Conservation (phyloP, 1,140 invertebrate species). For the Hypsibius dujardini region DNA sequence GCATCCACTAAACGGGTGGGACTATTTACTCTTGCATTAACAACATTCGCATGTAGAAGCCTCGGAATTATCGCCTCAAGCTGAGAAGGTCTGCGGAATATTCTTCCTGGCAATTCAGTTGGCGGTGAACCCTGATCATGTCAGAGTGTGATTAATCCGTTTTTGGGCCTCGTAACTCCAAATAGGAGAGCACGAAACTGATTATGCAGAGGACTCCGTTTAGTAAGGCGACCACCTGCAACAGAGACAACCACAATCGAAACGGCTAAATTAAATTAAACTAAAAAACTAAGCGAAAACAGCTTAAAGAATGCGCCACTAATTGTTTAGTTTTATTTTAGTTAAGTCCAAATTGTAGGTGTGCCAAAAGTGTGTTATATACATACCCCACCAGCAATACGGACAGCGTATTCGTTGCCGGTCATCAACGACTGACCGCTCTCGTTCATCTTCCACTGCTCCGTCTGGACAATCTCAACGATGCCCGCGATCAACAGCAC, state of each 20-base stretch:
- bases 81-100: too few relatives aligned
- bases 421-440: not conserved
- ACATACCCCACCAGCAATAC: not conserved
- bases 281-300: too few relatives aligned
- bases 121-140: too few relatives aligned
- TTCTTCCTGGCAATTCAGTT: too few relatives aligned
- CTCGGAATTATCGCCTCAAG: too few relatives aligned
- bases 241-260: not conserved
- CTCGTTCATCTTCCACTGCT: not conserved
- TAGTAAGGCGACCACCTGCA: not conserved
- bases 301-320: not conserved
- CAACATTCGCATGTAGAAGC: too few relatives aligned
- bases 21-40: too few relatives aligned
- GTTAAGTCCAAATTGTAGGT: not conserved
- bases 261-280: not conserved
- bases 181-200: constrained; percentile 2
- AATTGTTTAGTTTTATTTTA: too few relatives aligned
- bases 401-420: not conserved
- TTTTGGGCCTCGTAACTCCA: not conserved
- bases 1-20: too few relatives aligned
- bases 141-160: too few relatives aligned
- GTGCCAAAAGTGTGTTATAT: not conserved
- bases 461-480: constrained; percentile 13
- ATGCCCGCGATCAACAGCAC: constrained; percentile 6
- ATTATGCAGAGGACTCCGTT: not conserved